Conservation (phyloP, 1,140 invertebrate genomes). For the Trigoniulus corallinus region DNA sequence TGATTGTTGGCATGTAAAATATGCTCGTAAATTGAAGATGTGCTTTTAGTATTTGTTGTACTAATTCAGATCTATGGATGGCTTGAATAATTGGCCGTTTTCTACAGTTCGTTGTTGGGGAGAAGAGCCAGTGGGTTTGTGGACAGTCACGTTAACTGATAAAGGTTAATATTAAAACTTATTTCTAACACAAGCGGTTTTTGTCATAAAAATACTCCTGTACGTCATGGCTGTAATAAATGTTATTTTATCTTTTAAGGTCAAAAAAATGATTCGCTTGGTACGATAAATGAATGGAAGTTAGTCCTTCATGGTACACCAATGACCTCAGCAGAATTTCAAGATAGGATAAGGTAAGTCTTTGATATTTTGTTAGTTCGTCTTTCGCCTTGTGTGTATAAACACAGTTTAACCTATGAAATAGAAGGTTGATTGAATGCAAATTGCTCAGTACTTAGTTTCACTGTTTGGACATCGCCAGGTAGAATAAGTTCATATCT, state of each 20-base stretch:
- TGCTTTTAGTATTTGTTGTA: neutral
- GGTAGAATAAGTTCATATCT: no score
- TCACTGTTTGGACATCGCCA: no score
- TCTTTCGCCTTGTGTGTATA: no score
- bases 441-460: no score
- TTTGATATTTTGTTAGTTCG: no score
- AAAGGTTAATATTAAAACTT: slow-evolving; percentile 1
- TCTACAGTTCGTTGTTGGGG: slow-evolving; percentile 4
- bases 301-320: neutral
- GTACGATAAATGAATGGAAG: neutral
- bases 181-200: no score
- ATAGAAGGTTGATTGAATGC: no score
- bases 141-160: neutral
- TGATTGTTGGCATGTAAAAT: no score
- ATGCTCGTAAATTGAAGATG: no score
- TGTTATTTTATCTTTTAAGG: neutral
- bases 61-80: neutral
- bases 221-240: no score
- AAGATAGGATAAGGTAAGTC: neutral
- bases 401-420: no score
- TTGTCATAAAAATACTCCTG: no score
- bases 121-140: neutral
- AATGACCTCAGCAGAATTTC: neutral
- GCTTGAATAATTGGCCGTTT: neutral
- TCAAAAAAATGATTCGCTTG: neutral